Percentiles rank a stretch among this genome's conserved stretches.
These are phyloP conservation scores for Pelecanoides urinatrix DNA, from an alignment of 2,113 vertebrate species.

Conservation along the genomic window DNA sequence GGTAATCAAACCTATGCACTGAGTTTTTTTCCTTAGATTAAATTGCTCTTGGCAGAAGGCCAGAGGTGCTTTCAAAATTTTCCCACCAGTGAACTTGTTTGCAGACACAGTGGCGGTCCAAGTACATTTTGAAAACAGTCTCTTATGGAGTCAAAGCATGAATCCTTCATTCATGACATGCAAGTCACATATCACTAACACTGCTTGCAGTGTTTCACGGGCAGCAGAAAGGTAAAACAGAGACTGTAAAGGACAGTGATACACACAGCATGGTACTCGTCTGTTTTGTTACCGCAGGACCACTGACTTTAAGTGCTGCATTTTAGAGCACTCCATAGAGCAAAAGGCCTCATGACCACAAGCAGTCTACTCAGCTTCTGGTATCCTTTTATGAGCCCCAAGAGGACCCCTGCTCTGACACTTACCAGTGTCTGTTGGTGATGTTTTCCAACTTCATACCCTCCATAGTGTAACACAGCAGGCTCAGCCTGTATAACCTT, in stretches of 20 bases:
- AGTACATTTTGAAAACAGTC: not conserved
- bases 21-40: not conserved
- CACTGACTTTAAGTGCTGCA: not conserved
- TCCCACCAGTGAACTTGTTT: not conserved
- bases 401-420: not conserved
- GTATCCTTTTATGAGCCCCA: not conserved
- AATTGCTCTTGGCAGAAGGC: not conserved
- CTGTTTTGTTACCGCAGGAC: not conserved
- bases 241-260: not conserved
- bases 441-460: constrained; percentile 81
- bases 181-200: not conserved
- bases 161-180: not conserved
- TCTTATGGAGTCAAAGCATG: not conserved
- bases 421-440: constrained; percentile 84
- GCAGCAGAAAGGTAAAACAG: not conserved
- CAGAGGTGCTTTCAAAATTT: not conserved
- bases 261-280: not conserved
- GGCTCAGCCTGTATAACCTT: constrained; percentile 81
- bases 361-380: not conserved
- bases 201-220: not conserved
- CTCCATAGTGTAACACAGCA: constrained; percentile 87
- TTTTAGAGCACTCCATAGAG: not conserved
- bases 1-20: not conserved
- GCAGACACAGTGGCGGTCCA: not conserved
- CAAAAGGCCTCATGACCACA: not conserved